Evolutionary conservation across 2,888 invertebrate genomes (phyloP), one percentile per base, ranked within the genome.

Genomic region (Callosobruchus maculatus): DNA sequence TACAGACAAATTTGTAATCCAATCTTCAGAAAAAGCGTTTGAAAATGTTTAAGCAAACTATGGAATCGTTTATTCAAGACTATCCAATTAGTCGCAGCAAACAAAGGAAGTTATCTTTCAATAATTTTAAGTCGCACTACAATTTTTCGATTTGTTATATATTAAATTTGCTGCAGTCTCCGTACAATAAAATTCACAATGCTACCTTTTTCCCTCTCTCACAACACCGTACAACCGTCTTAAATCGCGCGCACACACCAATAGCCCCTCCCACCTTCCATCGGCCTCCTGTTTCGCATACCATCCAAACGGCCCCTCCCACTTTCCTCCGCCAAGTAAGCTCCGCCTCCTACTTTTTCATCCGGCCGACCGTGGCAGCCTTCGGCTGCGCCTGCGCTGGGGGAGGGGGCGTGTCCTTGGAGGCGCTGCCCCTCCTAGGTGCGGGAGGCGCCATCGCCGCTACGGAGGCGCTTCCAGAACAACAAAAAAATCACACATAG

Each of bases 371-470:
- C 20, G 22, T 70, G 67, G 67, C 30, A 66, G 22, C 66, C 21
- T 70, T n/a, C n/a, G 21, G 70, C 67, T 31, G 66, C 49, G 72
- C 70, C 70, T 72, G 68, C 74, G 78, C 83, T 49, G 49, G 49
- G 67, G 85, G 82, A 30, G 86, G 84, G 22, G 86, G 85, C 70
- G 86, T 85, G 75, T 87, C 87, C 78, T 87, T 87, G 81, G 85
- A 86, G 80, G 87, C 86, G 81, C 86, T 86, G 75, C 88, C 90
- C 88, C 90, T 89, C 88, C 91, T 90, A 88, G 91, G 90, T 87
- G 90, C 86, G 77, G 92, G 90, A 85, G 91, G 89, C 72, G 89
- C 90, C 81, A 86, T 87, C 83, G 85, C 87, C 84, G 85, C 87
- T 85, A 85, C 87, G 85, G 87, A 86, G 86, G 88, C 87, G 87